Conservation (phyloP, 2,888 invertebrate genomes). For the Stenodera caucasica region DNA sequence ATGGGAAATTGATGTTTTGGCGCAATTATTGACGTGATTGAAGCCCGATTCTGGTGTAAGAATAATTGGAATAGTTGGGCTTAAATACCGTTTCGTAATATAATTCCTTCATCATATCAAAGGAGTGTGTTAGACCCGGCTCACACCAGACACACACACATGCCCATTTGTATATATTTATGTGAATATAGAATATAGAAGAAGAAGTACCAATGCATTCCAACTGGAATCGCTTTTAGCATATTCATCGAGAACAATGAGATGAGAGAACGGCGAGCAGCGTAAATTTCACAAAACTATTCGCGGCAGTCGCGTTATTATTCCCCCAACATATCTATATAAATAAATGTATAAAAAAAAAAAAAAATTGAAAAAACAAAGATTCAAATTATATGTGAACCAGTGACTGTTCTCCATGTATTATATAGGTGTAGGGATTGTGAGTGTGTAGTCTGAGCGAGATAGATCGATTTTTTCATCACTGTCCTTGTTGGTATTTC, state of each 20-base stretch:
- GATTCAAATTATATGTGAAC: conserved; percentile 55
- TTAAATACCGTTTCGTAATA: conserved; percentile 21
- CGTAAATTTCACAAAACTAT: conserved; percentile 57
- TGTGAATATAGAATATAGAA: conserved; percentile 31
- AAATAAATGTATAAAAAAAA: conserved; percentile 28
- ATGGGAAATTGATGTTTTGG: too few relatives aligned
- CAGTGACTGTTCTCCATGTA: background rate
- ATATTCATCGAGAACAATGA: conserved; percentile 56
- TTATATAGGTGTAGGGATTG: background rate
- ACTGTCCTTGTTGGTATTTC: conserved; percentile 54
- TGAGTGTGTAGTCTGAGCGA: conserved; percentile 10
- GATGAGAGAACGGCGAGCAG: conserved; percentile 50
- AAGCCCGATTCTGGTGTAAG: background rate
- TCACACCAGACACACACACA: conserved; percentile 10
- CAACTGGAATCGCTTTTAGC: conserved; percentile 47
- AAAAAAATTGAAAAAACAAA: conserved; percentile 47
- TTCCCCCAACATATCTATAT: conserved; percentile 44
- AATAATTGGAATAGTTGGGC: conserved; percentile 27
- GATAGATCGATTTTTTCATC: conserved; percentile 52
- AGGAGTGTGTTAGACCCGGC: too few relatives aligned
- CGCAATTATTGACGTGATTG: too few relatives aligned
- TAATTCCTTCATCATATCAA: conserved; percentile 29
- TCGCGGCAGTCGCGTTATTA: conserved; percentile 55
- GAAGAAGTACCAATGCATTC: conserved; percentile 39
- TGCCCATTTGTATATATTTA: conserved; percentile 15